Evolutionary conservation across 2,888 invertebrate species (phyloP), one percentile per base, ranked within the genome.

Genomic region (Halocaridina rubra): DNA sequence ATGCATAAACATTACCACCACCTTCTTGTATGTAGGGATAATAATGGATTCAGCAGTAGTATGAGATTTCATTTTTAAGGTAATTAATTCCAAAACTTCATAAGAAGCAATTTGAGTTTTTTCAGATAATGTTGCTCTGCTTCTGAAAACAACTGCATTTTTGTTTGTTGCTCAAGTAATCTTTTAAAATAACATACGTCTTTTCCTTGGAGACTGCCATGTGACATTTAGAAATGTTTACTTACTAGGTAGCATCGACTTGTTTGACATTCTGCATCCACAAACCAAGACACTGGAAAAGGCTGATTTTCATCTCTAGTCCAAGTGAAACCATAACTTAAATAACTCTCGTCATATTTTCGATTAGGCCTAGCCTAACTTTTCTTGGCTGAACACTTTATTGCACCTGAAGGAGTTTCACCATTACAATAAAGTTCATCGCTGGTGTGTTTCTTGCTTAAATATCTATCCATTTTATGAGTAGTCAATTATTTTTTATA

Each of bases 321-420:
- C 67, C 24, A 19, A n/a, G n/a, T 22, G 29, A 67, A 67, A 24
- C 67, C 67, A 67, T 19, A 67, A 67, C 67, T 67, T 67, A 67
- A 67, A 67, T 5, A 19, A 3, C 67, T 67, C 24, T 67, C 24
- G 67, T 67, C 5, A 24, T 67, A 67, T 67, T 67, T 67, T 2
- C 67, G 29, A 27, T 67, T 67, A 7, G 8, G 67, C 24, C 67
- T 67, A 29, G 0, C 24, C 29, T 5, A 67, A 8, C n/a, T 67
- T 67, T 67, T 67, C 67, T 67, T 67, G 67, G 67, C 67, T 67
- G 67, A n/a, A n/a, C n/a, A n/a, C n/a, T n/a, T n/a, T n/a, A n/a
- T n/a, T n/a, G n/a, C n/a, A n/a, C n/a, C n/a, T n/a, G n/a, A n/a
- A n/a, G n/a, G n/a, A n/a, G n/a, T n/a, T n/a, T n/a, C n/a, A n/a